Base-by-base conservation (phyloP, 2,797 vertebrate species). In the Mycteria americana region DNA sequence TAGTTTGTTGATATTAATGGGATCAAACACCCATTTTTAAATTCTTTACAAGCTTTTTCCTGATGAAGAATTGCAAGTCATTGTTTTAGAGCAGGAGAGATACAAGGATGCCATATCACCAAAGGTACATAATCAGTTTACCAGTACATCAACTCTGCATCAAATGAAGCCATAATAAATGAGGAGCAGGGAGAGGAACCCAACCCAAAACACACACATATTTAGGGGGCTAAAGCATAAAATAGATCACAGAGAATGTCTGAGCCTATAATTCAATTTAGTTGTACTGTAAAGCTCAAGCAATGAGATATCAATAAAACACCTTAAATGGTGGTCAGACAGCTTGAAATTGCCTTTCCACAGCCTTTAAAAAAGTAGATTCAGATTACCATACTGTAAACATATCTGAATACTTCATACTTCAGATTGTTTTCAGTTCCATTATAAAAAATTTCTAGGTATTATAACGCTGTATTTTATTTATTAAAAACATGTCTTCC, bases 241-340 rank as follows among this genome's bases (percentile, higher is more conserved):
- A 96, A 90, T 56, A 77, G 31, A 43, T 76, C 62, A 95, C 22
- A 82, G 24, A 67, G 50, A 75, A 48, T 70, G 17, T 68, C 80
- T 30, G 33, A 95, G 59, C 84, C 62, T 92, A 74, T 94, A 96
- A 98, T 84, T 96, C 60, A 95, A 53, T 89, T 89, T 64, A 67
- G 50, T 83, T 87, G 35, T 69, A 54, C 27, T 54, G 53, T 69
- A 90, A 95, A 97, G 64, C 54, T 68, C 62, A 93, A 88, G 82
- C 37, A 83, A 51, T 72, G 18, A 86, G 28, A 88, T 79, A 93
- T 86, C 67, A 94, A 91, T 82, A 76, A 76, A 96, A 83, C 53
- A 77, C 18, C 30, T 89, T 75, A 86, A 83, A 91, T 33, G 25
- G 23, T 31, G 37, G 27, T 65, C 64, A 75, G 57, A 64, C 50